These are phyloP conservation scores for Cenopis cana DNA, from an alignment of 2,888 invertebrate species.

Conservation along the genomic window DNA sequence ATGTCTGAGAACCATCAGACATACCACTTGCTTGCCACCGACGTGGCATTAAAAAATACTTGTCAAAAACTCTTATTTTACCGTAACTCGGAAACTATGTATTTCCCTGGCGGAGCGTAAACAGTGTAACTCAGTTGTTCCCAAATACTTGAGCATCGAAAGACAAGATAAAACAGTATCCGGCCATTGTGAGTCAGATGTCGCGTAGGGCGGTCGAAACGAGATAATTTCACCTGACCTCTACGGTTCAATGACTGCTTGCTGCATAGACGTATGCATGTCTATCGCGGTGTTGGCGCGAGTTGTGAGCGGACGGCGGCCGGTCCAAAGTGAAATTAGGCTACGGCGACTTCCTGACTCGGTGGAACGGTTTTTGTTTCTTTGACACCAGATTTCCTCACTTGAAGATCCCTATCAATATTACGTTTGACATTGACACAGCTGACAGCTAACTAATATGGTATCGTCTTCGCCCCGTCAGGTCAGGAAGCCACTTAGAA, in stretches of 20 bases:
- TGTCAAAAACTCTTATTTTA: not conserved
- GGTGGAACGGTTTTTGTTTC: no score
- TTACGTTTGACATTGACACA: no score
- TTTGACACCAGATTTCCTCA: no score
- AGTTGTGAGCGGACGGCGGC: slow-evolving; percentile 31
- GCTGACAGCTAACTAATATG: no score
- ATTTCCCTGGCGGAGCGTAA: slow-evolving; percentile 16
- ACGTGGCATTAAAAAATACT: not conserved
- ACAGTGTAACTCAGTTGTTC: slow-evolving; percentile 51
- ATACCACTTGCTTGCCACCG: no score
- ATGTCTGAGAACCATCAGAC: no score
- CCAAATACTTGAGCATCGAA: slow-evolving; percentile 65
- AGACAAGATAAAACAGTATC: slow-evolving; percentile 69
- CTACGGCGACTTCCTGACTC: no score
- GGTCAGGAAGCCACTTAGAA: no score
- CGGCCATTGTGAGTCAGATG: slow-evolving; percentile 78
- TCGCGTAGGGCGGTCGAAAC: slow-evolving; percentile 73
- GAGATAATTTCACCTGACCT: slow-evolving; percentile 85
- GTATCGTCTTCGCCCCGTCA: no score
- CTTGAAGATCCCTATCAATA: no score
- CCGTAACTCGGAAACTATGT: not conserved
- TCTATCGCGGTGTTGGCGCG: slow-evolving; percentile 63
- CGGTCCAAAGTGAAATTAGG: not conserved
- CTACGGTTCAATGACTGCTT: slow-evolving; percentile 83
- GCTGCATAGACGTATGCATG: slow-evolving; percentile 82